These are phyloP conservation scores for Drosophila sulfurigaster DNA, from an alignment of 1,140 invertebrate species.

Conservation along the genomic window DNA sequence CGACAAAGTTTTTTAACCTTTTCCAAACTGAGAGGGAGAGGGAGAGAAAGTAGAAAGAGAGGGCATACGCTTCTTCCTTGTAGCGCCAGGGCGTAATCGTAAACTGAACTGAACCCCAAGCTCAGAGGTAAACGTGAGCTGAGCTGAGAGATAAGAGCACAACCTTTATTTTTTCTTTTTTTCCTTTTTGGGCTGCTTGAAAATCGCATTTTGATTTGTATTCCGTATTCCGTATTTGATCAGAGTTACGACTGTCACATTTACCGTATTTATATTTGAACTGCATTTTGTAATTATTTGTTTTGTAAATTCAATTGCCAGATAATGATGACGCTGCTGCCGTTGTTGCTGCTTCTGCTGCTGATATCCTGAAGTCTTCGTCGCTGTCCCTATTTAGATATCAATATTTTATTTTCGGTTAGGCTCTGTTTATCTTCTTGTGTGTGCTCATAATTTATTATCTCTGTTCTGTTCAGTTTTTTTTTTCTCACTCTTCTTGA, in stretches of 20 bases:
- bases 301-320: slow-evolving; percentile 76
- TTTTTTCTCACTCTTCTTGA: slow-evolving; percentile 14
- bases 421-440: slow-evolving; percentile 50
- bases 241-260: slow-evolving; percentile 50
- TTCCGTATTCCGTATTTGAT: slow-evolving; percentile 63
- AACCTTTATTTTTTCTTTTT: slow-evolving; percentile 3
- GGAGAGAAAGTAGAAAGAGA: not conserved
- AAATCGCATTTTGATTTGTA: slow-evolving; percentile 79
- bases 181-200: slow-evolving; percentile 58
- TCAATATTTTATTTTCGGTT: slow-evolving; percentile 57
- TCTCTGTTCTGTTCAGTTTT: slow-evolving; percentile 40
- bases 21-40: not conserved
- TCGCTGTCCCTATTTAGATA: slow-evolving; percentile 35
- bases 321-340: slow-evolving; percentile 61
- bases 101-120: slow-evolving; percentile 6
- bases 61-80: slow-evolving; percentile 40
- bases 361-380: slow-evolving; percentile 14
- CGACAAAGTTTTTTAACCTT: slow-evolving; percentile 75
- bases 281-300: slow-evolving; percentile 72
- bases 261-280: slow-evolving; percentile 55
- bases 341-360: slow-evolving; percentile 11
- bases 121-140: slow-evolving; percentile 49
- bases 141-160: slow-evolving; percentile 46
- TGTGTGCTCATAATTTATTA: slow-evolving; percentile 67
- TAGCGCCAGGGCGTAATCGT: slow-evolving; percentile 58